A percentile compares a stretch with the other conserved stretches of the same genome.
These are phyloP conservation scores for Hypothenemus hampei DNA, from an alignment of 1,140 invertebrate genomes.

Conservation along the genomic window DNA sequence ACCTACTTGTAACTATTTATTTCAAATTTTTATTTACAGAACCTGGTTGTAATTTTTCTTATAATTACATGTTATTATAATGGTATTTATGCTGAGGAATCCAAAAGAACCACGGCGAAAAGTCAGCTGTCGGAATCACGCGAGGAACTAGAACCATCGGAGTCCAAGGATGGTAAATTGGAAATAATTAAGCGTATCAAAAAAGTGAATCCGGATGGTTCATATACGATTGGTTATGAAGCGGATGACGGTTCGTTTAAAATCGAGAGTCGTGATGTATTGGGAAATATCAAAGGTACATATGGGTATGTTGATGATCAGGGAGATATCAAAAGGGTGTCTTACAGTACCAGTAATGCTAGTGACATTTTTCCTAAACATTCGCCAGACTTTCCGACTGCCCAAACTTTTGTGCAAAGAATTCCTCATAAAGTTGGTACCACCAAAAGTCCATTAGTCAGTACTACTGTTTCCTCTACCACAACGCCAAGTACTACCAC, in stretches of 20 bases:
- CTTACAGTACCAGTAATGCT: constrained; percentile 63
- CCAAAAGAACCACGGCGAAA: too few species aligned
- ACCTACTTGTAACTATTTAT: too few species aligned
- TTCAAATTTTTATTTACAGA: too few species aligned
- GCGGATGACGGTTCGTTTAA: constrained; percentile 79
- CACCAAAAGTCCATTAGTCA: constrained; percentile 37
- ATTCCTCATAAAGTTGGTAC: constrained; percentile 42
- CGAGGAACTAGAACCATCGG: constrained; percentile 50
- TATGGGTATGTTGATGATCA: constrained; percentile 79
- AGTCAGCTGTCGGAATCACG: constrained; percentile 15
- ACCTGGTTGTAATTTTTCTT: too few species aligned
- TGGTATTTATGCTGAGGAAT: too few species aligned
- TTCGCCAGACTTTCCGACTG: constrained; percentile 6
- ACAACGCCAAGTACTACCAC: constrained; percentile 35
- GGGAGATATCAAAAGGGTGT: constrained; percentile 78
- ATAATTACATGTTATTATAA: too few species aligned
- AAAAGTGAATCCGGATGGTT: constrained; percentile 75
- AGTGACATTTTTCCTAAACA: constrained; percentile 51
- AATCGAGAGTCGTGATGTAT: constrained; percentile 74
- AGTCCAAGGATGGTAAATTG: constrained; percentile 53
- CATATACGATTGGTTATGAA: constrained; percentile 81
- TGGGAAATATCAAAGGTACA: constrained; percentile 79
- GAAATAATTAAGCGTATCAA: constrained; percentile 72
- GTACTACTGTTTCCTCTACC: constrained; percentile 45
- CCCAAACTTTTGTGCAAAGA: constrained; percentile 49